A percentile compares a stretch with the other conserved stretches of the same genome.
Conservation (phyloP, 2,113 vertebrate species). For the Chrysochloris asiatica region DNA sequence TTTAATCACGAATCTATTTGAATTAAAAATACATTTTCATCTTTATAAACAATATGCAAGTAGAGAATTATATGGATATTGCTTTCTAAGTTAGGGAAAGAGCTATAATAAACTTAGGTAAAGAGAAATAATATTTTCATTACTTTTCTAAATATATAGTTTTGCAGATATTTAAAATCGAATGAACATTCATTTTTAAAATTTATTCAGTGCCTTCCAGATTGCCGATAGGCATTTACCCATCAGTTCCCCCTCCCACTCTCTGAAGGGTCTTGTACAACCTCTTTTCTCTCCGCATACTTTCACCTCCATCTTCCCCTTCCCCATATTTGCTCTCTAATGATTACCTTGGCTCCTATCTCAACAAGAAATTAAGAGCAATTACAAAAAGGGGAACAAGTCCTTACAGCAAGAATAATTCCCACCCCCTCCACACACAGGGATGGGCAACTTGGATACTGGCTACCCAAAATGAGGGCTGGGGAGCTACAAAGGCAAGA, state of each 20-base stretch:
- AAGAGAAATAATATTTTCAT: no score
- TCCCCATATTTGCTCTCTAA: background rate
- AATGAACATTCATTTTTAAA: background rate
- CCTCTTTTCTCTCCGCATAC: background rate
- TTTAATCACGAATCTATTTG: conserved; percentile 28
- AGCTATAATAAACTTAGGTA: background rate
- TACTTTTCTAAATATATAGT: background rate
- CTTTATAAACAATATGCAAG: background rate
- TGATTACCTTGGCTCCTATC: background rate
- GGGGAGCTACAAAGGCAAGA: no score
- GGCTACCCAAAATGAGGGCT: no score
- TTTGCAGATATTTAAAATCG: background rate
- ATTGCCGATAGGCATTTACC: background rate
- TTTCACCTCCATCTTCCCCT: background rate
- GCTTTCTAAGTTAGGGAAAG: background rate
- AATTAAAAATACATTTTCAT: background rate
- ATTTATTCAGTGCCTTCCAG: background rate
- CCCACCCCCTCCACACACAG: no score
- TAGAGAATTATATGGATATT: background rate
- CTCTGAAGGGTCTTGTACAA: no score
- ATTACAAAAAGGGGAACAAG: no score
- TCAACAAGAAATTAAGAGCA: background rate
- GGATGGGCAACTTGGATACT: no score
- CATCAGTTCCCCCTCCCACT: background rate
- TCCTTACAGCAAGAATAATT: no score